phyloP scores from a whole-genome alignment of 1,140 invertebrate genomes.

The Drosophila melanogaster region Release_6_plus_ISO1_MT NT_033777.3:23334501-23335000 shows the following conservation, averaged over 20 bases:
- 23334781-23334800: slow-evolving; percentile 69
- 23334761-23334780: slow-evolving; percentile 57
- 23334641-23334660: slow-evolving; percentile 63
- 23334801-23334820: slow-evolving; percentile 53
- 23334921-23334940: slow-evolving; percentile 43
- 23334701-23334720: neutral
- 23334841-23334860: slow-evolving; percentile 52
- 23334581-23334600: slow-evolving; percentile 26
- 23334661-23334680: slow-evolving; percentile 12
- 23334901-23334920: slow-evolving; percentile 8
- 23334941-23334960: slow-evolving; percentile 37
- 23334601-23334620: slow-evolving; percentile 56
- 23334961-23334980: neutral
- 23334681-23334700: slow-evolving; percentile 17
- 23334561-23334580: slow-evolving; percentile 18
- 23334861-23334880: slow-evolving; percentile 79
- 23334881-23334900: slow-evolving; percentile 53
- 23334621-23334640: slow-evolving; percentile 72
- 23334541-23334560: slow-evolving; percentile 25
- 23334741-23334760: slow-evolving; percentile 33
- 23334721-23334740: slow-evolving; percentile 1
- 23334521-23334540: slow-evolving; percentile 73
- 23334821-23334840: slow-evolving; percentile 35
- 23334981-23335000: too few relatives aligned
- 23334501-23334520: slow-evolving; percentile 75